Evolutionary conservation across 2,797 vertebrate genomes (phyloP).

Genomic region (Chaetophractus vellerosus): DNA sequence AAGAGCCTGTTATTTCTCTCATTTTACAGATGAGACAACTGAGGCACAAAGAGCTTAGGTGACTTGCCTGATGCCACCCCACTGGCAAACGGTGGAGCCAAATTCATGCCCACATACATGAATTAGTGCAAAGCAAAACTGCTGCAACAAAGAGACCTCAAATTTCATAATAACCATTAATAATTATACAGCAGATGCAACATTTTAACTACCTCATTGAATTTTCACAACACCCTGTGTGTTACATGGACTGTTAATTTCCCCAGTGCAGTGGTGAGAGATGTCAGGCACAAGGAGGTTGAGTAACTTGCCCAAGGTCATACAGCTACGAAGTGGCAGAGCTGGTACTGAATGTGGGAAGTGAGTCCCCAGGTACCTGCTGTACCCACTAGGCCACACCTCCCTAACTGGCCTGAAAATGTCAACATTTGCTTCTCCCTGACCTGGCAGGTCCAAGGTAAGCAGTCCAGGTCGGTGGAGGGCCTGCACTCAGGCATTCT

Average conservation of each 20-base stretch:
- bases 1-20: background rate
- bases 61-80: background rate
- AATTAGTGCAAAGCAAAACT: background rate
- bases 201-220: background rate
- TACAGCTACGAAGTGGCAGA: background rate
- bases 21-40: background rate
- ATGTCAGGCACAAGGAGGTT: background rate
- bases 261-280: background rate
- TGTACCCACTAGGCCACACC: rapidly evolving
- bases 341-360: background rate
- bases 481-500: background rate
- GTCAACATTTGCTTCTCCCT: background rate
- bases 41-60: background rate
- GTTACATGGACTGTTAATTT: background rate
- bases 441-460: background rate
- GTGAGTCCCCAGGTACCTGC: background rate
- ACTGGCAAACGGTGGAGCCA: background rate
- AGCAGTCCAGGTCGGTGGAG: background rate
- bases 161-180: background rate
- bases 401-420: background rate
- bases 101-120: background rate
- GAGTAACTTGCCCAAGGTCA: background rate
- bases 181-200: background rate
- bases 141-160: background rate
- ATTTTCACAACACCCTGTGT: background rate